Base-by-base conservation (phyloP, 2,888 invertebrate genomes). In the Clusia tigrina region DNA sequence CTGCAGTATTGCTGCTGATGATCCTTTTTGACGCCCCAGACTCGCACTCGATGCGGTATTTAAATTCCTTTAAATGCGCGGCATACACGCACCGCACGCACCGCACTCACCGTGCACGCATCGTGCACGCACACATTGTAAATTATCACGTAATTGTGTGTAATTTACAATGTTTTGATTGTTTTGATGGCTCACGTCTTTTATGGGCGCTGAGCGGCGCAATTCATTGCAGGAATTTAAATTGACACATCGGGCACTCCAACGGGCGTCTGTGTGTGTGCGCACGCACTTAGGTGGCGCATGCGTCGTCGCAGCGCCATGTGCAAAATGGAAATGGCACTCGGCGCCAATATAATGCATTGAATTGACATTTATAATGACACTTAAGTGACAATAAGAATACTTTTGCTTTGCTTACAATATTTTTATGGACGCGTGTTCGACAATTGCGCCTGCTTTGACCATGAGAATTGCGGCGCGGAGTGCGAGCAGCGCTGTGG, bases 121-220 rank as follows among this genome's bases (percentile, higher is more conserved):
- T 24, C 22, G 57, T 58, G 59, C 53, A 58, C 59, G 60, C 59
- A 53, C 60, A 56, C 67, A 65, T 68, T 70, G 65, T 71, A 70
- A 74, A 74, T 77, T 74, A 71, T 69, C 77, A 73, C 70, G 70
- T 74, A 75, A 72, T 73, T 74, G 69, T 66, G 68, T 66, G 67
- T 72, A 73, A 70, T 70, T 63, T 65, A 61, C 66, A 63, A 51
- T 23, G 32, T 42, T 38, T 56, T 42, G 25, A 42, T 6, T 37
- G 37, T n/a, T 20, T 58, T 51, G 25, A 26, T 32, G 42, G 24
- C 54, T 37, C 23, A 42, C 26, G 52, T 52, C n/a, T 38, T 37
- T 22, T 20, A 24, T 53, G 60, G 53, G 12, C 20, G 58, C 54
- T 20, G 65, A n/a, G n/a, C 66, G 58, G 65, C 64, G 69, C 71